A percentile compares a stretch with the other conserved stretches of the same genome.
Conservation (phyloP, 2,888 invertebrate genomes). For the Artemia sinica region DNA sequence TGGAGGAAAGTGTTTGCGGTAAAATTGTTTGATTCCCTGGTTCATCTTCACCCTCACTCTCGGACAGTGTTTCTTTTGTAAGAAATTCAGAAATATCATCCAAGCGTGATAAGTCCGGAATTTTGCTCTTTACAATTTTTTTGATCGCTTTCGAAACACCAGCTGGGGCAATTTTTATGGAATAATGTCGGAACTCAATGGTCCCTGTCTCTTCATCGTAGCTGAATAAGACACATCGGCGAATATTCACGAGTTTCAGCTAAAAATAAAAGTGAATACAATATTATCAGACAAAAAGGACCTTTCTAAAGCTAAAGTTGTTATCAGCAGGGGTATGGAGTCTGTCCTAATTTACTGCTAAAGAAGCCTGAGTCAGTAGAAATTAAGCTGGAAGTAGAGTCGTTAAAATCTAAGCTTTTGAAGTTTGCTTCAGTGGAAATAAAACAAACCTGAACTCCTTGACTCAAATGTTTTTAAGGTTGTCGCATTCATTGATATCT, state of each 20-base stretch:
- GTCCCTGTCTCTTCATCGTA: slow-evolving; percentile 65
- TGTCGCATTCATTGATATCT: too few relatives aligned
- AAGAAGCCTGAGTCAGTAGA: neutral
- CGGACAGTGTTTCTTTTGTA: slow-evolving; percentile 51
- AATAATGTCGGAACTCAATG: slow-evolving; percentile 84
- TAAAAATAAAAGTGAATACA: slow-evolving; percentile 31
- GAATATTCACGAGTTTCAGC: slow-evolving; percentile 69
- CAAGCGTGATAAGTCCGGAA: slow-evolving; percentile 71
- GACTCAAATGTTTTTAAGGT: too few relatives aligned
- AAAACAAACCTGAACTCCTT: too few relatives aligned
- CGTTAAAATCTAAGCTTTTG: too few relatives aligned
- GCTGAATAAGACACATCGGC: slow-evolving; percentile 74
- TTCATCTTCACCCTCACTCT: slow-evolving; percentile 84
- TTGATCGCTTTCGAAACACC: slow-evolving; percentile 79
- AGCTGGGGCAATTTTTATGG: slow-evolving; percentile 75
- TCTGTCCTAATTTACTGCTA: neutral
- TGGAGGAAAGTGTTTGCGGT: slow-evolving; percentile 53
- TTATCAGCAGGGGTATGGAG: neutral
- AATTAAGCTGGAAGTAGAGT: too few relatives aligned
- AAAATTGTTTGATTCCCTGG: slow-evolving; percentile 57
- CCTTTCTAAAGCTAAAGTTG: slow-evolving; percentile 17
- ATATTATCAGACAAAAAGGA: slow-evolving; percentile 19
- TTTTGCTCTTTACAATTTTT: slow-evolving; percentile 72
- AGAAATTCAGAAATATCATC: slow-evolving; percentile 74
- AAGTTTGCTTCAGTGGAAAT: too few relatives aligned